Evolutionary conservation across 2,888 invertebrate genomes (phyloP), one percentile per base, ranked within the genome.

Genomic region (Clunio marinus): DNA sequence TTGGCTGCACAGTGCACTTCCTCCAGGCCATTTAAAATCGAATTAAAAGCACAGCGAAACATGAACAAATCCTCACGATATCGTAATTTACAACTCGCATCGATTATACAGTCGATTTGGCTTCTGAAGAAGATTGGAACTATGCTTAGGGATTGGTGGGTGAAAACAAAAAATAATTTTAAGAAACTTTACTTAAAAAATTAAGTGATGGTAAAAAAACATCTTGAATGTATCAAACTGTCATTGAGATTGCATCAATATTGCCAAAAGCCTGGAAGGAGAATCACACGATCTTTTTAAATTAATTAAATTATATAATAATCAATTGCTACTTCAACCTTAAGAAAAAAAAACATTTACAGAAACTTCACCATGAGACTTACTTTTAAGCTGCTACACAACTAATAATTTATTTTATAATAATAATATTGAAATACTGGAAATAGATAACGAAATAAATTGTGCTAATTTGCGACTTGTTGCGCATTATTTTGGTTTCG

Each of bases 401-500:
- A 51, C 57, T 57, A 57, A 57, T 57, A 57, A 57, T 27, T 57
- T 22, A 27, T 4, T 27, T 32, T 7, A 4, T 10, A n/a, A n/a
- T 32, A 4, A 32, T 32, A 32, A 32, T 32, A 4, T 32, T 8
- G 27, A 24, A 20, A 7, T 8, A 51, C 17, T 51, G 51, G 51
- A 35, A 55, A 66, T 25, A 51, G 66, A 66, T 66, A 66, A 66
- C 28, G 35, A 55, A 66, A 66, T 32, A 24, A 45, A 4, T 45
- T 32, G 13, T 17, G 4, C n/a, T 27, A 59, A 28, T 32, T n/a
- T 28, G 32, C 2, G 22, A 13, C 15, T 41, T 41, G 41, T 17
- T 45, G 27, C 66, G 32, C 55, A 46, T 28, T 55, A 55, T 66
- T 66, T 28, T 63, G 15, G 10, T 24, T 66, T 32, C 28, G 27